A percentile compares a stretch with the other conserved stretches of the same genome.
phyloP scores from a whole-genome alignment of 2,888 invertebrate species.

The Galeruca laticollis region DNA sequence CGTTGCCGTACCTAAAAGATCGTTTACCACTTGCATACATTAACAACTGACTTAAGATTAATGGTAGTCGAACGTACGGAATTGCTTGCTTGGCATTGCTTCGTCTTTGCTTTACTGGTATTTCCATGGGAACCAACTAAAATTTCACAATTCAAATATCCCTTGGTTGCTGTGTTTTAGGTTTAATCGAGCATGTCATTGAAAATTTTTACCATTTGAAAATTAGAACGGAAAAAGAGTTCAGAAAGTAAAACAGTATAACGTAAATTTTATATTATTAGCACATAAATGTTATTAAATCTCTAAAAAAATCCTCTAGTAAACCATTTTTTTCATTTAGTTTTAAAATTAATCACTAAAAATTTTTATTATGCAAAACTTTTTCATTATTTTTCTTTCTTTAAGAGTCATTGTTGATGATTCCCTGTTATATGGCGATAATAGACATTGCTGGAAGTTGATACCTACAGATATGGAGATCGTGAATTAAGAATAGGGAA shows the following conservation, averaged over 20 bases:
- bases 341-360: too few species aligned
- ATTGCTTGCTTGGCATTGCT: conserved; percentile 51
- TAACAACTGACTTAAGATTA: conserved; percentile 66
- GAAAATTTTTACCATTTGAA: not conserved
- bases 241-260: not conserved
- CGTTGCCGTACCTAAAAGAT: conserved; percentile 65
- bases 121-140: conserved; percentile 59
- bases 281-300: too few species aligned
- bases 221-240: not conserved
- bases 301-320: too few species aligned
- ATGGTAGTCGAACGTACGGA: conserved; percentile 60
- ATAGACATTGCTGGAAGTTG: too few species aligned
- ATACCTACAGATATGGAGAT: too few species aligned
- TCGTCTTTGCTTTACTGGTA: conserved; percentile 46
- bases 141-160: conserved; percentile 41
- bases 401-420: too few species aligned
- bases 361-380: too few species aligned
- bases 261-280: not conserved
- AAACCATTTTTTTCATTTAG: too few species aligned
- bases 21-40: conserved; percentile 67
- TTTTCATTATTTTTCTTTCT: too few species aligned
- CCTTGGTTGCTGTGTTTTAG: conserved; percentile 29
- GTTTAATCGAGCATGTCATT: not conserved
- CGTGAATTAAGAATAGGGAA: too few species aligned
- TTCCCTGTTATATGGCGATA: too few species aligned